Conservation (phyloP, 2,888 invertebrate genomes). For the Leistus spinibarbis region DNA sequence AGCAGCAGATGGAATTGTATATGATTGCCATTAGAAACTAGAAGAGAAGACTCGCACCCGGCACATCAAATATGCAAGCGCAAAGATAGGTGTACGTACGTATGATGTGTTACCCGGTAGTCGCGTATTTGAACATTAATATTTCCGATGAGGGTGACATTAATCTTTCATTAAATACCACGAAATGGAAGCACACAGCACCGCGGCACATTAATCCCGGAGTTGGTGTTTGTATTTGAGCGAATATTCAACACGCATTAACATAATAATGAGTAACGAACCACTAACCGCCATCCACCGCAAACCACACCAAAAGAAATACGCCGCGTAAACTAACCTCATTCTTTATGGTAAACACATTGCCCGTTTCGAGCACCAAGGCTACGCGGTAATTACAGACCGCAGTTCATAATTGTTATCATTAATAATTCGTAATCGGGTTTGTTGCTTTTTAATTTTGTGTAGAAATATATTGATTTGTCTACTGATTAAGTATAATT, state of each 20-base stretch:
- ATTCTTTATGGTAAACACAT: no score
- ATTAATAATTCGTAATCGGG: not conserved
- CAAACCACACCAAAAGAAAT: not conserved
- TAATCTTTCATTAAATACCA: conserved; percentile 34
- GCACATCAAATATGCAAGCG: not conserved
- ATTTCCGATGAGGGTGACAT: conserved; percentile 36
- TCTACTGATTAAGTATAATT: not conserved
- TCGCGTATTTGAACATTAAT: conserved; percentile 18
- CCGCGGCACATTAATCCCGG: conserved; percentile 3
- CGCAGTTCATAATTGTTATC: not conserved
- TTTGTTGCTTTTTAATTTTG: not conserved
- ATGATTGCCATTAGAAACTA: not conserved
- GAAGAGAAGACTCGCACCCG: not conserved
- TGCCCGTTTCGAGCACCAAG: no score
- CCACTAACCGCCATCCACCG: not conserved
- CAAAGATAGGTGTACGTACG: not conserved
- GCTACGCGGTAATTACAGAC: not conserved
- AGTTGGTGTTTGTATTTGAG: conserved; percentile 21
- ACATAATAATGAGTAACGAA: conserved; percentile 14
- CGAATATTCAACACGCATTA: conserved; percentile 27
- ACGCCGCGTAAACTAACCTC: no score
- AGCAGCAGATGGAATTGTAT: not conserved
- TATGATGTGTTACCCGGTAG: not conserved
- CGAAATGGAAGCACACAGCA: conserved; percentile 9
- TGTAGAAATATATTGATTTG: not conserved